Evolutionary conservation across 2,888 invertebrate genomes (phyloP).

Genomic region (Heliconius sara): DNA sequence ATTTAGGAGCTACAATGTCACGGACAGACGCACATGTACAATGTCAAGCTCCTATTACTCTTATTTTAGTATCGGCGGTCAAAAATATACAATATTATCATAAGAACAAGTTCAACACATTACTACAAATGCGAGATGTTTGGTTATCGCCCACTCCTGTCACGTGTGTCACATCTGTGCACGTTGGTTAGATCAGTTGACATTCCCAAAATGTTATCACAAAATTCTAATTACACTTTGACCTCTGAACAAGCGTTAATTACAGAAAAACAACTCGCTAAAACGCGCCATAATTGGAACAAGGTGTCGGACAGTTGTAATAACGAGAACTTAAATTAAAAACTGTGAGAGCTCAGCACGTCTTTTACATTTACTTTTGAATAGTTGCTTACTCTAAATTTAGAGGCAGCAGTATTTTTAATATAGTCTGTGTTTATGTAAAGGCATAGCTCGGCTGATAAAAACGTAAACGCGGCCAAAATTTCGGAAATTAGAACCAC

Average conservation of each 20-base stretch:
- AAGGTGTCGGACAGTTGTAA: slow-evolving; percentile 26
- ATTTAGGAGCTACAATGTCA: too few relatives aligned
- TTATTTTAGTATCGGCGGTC: too few relatives aligned
- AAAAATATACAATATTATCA: too few relatives aligned
- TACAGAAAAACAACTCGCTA: slow-evolving; percentile 12
- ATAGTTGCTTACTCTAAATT: slow-evolving; percentile 18
- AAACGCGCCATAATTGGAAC: slow-evolving; percentile 16
- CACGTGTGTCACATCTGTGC: background rate
- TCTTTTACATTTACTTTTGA: slow-evolving; percentile 24
- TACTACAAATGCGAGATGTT: too few relatives aligned
- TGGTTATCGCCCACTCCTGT: too few relatives aligned
- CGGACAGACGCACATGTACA: too few relatives aligned
- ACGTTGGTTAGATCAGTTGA: background rate
- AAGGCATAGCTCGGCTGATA: background rate
- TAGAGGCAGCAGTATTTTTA: slow-evolving; percentile 11
- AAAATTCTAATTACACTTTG: slow-evolving; percentile 10
- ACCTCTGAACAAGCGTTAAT: slow-evolving; percentile 1
- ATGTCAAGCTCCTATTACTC: too few relatives aligned
- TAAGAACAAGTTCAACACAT: too few relatives aligned
- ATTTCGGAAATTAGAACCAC: background rate
- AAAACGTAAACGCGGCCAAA: background rate
- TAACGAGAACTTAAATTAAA: slow-evolving; percentile 24
- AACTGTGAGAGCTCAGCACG: slow-evolving; percentile 15
- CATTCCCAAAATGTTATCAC: background rate
- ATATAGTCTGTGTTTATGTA: background rate